Conservation (phyloP, 2,888 invertebrate genomes). For the Spicauda simplicius region DNA sequence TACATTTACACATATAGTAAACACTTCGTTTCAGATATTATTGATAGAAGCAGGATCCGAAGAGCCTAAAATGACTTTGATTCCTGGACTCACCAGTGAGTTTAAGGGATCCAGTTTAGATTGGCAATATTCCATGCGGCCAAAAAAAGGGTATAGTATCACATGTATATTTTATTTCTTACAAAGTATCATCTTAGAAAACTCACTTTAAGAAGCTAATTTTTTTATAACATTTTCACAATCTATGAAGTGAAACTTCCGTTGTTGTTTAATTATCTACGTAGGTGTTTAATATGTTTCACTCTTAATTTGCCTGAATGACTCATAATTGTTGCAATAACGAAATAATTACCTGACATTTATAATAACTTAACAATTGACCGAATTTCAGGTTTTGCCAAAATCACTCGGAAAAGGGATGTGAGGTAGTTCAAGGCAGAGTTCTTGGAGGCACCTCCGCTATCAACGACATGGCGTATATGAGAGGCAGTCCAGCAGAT, state of each 20-base stretch:
- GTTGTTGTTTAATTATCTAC: conserved; percentile 7
- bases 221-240: no score
- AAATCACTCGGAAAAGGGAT: conserved; percentile 62
- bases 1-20: neutral
- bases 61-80: conserved; percentile 74
- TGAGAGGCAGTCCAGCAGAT: conserved; percentile 76
- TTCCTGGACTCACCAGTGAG: conserved; percentile 75
- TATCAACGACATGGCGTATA: conserved; percentile 78
- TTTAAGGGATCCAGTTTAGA: conserved; percentile 71
- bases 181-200: neutral
- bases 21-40: conserved; percentile 55
- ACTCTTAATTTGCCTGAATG: conserved; percentile 13
- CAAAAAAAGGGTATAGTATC: conserved; percentile 67
- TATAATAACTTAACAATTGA: conserved; percentile 2
- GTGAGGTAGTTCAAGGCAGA: conserved; percentile 74
- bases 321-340: conserved; percentile 40
- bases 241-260: conserved; percentile 20
- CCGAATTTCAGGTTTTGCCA: conserved; percentile 70
- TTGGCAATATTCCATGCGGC: conserved; percentile 75
- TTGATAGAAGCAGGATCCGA: conserved; percentile 73
- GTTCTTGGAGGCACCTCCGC: conserved; percentile 74
- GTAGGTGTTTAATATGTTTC: conserved; percentile 22
- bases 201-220: no score
- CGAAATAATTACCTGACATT: conserved; percentile 24
- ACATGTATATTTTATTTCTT: neutral